Evolutionary conservation across 2,888 invertebrate species (phyloP).

Genomic region (Carabus problematicus): DNA sequence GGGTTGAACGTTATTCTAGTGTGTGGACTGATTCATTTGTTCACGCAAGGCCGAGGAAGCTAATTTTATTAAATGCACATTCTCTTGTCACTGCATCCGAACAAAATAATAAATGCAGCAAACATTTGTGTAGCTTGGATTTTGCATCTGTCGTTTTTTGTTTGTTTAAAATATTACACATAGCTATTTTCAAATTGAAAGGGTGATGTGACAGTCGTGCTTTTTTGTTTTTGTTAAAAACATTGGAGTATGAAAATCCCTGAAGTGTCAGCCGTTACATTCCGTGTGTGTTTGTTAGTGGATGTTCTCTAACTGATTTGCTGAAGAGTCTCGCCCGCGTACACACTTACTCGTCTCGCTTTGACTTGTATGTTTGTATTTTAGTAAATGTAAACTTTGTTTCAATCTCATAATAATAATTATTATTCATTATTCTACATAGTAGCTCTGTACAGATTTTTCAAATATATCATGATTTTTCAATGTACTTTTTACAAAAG

Average conservation of each 20-base stretch:
- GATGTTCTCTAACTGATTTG: not conserved
- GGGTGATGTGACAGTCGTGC: not conserved
- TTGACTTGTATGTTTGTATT: slow-evolving; percentile 16
- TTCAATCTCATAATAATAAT: slow-evolving; percentile 42
- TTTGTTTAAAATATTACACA: not conserved
- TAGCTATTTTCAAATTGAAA: not conserved
- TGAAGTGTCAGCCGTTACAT: slow-evolving; percentile 3
- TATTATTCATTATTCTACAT: slow-evolving; percentile 41
- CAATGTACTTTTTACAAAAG: slow-evolving; percentile 49
- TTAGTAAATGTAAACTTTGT: slow-evolving; percentile 40
- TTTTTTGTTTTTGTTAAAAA: slow-evolving; percentile 5
- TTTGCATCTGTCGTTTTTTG: not conserved
- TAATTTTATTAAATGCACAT: not conserved
- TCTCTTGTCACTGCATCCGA: not conserved
- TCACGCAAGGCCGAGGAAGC: not conserved
- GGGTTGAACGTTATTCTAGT: not conserved
- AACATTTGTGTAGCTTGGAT: not conserved
- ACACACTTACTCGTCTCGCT: not conserved
- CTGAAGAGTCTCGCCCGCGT: too few relatives aligned
- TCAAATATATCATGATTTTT: slow-evolving; percentile 45
- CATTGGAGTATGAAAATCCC: slow-evolving; percentile 18
- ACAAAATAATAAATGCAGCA: not conserved
- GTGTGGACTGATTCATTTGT: not conserved
- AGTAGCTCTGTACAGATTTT: slow-evolving; percentile 42
- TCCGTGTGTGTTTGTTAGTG: not conserved